These are phyloP conservation scores for Chelonoidis abingdonii DNA, from an alignment of 2,113 vertebrate species.

Conservation along the genomic window DNA sequence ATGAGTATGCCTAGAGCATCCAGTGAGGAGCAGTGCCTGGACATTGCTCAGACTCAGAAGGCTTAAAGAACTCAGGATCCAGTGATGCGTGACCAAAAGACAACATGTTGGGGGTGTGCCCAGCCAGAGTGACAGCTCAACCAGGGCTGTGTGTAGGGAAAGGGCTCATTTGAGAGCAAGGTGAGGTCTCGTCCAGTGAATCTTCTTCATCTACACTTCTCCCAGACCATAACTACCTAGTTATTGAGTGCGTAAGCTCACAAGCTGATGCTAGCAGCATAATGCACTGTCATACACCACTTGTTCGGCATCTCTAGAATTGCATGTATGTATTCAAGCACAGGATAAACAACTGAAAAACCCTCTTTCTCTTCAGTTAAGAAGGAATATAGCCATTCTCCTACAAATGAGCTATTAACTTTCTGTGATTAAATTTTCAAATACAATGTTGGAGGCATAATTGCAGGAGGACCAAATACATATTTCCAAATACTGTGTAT, in stretches of 20 bases:
- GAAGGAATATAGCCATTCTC: not conserved
- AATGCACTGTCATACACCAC: not conserved
- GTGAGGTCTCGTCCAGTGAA: too few relatives aligned
- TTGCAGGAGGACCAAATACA: not conserved
- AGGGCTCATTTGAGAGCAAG: too few relatives aligned
- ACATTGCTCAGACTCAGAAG: too few relatives aligned
- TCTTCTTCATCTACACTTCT: too few relatives aligned
- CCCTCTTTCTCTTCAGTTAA: not conserved
- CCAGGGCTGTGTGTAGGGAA: too few relatives aligned
- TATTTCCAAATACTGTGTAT: not conserved
- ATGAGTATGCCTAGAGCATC: too few relatives aligned
- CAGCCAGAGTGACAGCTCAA: too few relatives aligned
- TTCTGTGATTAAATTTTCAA: not conserved
- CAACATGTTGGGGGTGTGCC: too few relatives aligned
- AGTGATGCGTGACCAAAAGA: too few relatives aligned
- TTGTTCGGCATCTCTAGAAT: not conserved
- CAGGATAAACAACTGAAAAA: not conserved
- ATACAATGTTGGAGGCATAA: not conserved
- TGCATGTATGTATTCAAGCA: not conserved
- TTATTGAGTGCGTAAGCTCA: not conserved
- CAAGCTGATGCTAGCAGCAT: not conserved
- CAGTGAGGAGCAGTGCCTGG: too few relatives aligned
- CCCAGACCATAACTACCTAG: too few relatives aligned
- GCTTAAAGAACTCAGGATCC: too few relatives aligned
- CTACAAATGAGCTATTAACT: not conserved